These are phyloP conservation scores for Ctenopoma multispine DNA, from an alignment of 2,797 vertebrate genomes.

Conservation along the genomic window DNA sequence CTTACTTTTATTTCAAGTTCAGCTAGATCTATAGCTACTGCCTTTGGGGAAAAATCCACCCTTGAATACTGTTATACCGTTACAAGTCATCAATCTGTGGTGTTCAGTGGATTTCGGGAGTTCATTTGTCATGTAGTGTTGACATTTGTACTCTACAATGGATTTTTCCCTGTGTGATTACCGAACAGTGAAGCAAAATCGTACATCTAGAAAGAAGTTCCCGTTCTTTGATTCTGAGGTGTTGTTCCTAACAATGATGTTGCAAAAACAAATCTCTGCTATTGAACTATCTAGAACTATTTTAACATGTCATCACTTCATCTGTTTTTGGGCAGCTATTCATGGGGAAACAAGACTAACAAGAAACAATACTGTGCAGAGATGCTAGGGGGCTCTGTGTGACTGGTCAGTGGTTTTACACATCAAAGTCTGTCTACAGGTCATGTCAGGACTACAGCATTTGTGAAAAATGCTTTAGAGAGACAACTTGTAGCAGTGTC, in stretches of 20 bases:
- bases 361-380: background rate
- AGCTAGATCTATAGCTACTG: constrained; percentile 50
- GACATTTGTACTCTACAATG: constrained; percentile 45
- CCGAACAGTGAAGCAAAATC: constrained; percentile 26
- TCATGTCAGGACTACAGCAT: too few species aligned
- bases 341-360: constrained; percentile 2
- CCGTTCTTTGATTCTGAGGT: constrained; percentile 16
- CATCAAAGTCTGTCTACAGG: background rate
- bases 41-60: constrained; percentile 50
- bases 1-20: constrained; percentile 58
- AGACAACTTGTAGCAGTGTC: too few species aligned
- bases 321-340: constrained; percentile 27
- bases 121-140: constrained; percentile 56
- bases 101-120: constrained; percentile 45
- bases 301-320: constrained; percentile 7
- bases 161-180: constrained; percentile 37
- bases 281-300: constrained; percentile 6
- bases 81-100: constrained; percentile 42
- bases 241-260: constrained; percentile 7
- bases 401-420: background rate
- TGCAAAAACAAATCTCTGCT: constrained; percentile 2
- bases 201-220: constrained; percentile 27
- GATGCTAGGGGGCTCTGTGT: background rate
- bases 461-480: too few species aligned
- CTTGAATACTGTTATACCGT: constrained; percentile 39